Conservation (phyloP, 2,888 invertebrate genomes). For the Trachelus iudaicus region DNA sequence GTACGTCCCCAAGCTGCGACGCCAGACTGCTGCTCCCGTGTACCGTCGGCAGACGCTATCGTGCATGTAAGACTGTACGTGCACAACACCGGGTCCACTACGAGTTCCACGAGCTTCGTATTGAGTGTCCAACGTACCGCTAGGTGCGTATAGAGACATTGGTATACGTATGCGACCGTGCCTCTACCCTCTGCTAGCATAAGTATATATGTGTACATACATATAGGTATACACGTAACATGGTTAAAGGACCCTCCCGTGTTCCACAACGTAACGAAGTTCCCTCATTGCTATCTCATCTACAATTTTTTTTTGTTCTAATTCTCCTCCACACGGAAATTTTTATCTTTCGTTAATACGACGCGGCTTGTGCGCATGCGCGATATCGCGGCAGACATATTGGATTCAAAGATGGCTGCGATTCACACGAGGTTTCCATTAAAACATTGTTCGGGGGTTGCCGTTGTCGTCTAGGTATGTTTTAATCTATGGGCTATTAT, state of each 20-base stretch:
- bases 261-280: background rate
- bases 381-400: background rate
- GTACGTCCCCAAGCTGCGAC: background rate
- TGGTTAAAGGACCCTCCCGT: conserved; percentile 50
- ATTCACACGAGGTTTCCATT: background rate
- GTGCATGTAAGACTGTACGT: background rate
- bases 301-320: background rate
- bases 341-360: background rate
- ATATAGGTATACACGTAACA: conserved; percentile 39
- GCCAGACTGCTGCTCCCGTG: background rate
- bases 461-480: background rate
- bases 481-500: background rate
- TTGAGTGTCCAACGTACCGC: background rate
- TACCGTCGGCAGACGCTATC: background rate
- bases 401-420: background rate
- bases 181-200: background rate
- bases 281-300: background rate
- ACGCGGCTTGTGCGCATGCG: background rate
- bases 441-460: background rate
- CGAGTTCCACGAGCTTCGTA: background rate
- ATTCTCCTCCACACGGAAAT: background rate
- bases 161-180: background rate
- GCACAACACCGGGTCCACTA: background rate
- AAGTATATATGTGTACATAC: background rate
- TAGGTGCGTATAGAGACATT: background rate